A percentile compares a stretch with the other conserved stretches of the same genome.
phyloP scores from a whole-genome alignment of 2,797 vertebrate species.

The Channallabes apus region DNA sequence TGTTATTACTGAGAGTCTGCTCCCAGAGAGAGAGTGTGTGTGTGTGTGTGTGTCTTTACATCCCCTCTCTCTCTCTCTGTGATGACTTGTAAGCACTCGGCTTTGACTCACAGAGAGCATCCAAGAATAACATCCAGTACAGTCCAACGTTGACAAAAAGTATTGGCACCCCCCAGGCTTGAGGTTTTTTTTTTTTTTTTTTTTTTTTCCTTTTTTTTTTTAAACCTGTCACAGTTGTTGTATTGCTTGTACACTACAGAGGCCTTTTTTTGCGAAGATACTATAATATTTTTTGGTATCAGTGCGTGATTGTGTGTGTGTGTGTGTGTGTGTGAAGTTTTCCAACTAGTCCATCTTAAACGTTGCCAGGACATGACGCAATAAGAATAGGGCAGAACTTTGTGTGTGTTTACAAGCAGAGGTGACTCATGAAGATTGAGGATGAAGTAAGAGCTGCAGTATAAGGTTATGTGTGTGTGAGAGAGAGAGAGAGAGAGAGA shows the following conservation, averaged over 20 bases:
- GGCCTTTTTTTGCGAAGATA: not conserved
- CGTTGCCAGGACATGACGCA: slow-evolving; percentile 8
- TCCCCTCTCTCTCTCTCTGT: not conserved
- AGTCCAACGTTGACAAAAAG: slow-evolving; percentile 46
- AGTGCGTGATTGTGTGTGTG: too few relatives aligned
- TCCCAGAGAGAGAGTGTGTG: too few relatives aligned
- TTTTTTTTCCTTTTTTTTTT: too few relatives aligned
- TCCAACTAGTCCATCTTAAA: not conserved
- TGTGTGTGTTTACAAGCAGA: slow-evolving; percentile 3
- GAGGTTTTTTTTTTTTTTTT: too few relatives aligned
- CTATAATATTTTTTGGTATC: too few relatives aligned
- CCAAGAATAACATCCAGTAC: slow-evolving; percentile 66
- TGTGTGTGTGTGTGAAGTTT: not conserved
- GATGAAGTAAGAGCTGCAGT: not conserved
- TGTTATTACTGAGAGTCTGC: too few relatives aligned
- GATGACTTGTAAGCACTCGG: slow-evolving; percentile 63
- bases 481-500: not conserved
- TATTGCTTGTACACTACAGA: not conserved
- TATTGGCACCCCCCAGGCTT: not conserved
- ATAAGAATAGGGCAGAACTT: not conserved
- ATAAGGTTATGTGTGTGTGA: slow-evolving; percentile 22
- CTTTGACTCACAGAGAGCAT: slow-evolving; percentile 58
- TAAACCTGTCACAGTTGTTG: not conserved
- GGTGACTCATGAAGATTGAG: not conserved
- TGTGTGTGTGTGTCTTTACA: too few relatives aligned